These are phyloP conservation scores for Ernsta delagoae DNA, from an alignment of 2,888 invertebrate genomes.

Conservation along the genomic window DNA sequence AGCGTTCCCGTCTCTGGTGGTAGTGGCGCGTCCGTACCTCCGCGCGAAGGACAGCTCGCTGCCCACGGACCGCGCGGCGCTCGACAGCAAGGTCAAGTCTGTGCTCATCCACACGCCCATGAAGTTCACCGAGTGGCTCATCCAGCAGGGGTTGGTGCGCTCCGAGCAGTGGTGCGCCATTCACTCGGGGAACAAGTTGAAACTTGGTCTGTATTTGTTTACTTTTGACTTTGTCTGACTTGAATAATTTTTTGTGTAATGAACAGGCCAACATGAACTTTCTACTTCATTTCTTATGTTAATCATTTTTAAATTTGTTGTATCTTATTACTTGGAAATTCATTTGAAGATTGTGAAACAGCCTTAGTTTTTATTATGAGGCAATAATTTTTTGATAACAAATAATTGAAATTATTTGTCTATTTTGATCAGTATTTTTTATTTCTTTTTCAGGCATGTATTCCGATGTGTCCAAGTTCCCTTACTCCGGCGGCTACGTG, in stretches of 20 bases:
- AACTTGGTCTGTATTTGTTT: slow-evolving; percentile 83
- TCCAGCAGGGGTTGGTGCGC: slow-evolving; percentile 92
- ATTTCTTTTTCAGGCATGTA: slow-evolving; percentile 88
- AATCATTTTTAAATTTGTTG: too few species aligned
- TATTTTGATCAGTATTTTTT: not conserved
- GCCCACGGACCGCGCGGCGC: slow-evolving; percentile 83
- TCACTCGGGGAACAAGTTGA: slow-evolving; percentile 88
- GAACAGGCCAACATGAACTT: too few species aligned
- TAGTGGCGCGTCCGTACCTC: slow-evolving; percentile 92
- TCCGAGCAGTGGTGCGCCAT: slow-evolving; percentile 91
- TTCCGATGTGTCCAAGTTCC: slow-evolving; percentile 93
- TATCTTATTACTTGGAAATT: too few species aligned
- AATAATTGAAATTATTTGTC: too few species aligned
- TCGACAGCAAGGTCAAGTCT: slow-evolving; percentile 92
- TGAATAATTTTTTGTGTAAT: too few species aligned
- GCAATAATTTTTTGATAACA: too few species aligned
- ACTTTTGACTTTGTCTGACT: too few species aligned
- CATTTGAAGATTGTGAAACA: too few species aligned
- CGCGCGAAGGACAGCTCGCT: slow-evolving; percentile 87
- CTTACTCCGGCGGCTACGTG: slow-evolving; percentile 95
- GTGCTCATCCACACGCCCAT: slow-evolving; percentile 92
- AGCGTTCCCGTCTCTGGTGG: too few species aligned
- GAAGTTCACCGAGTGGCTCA: slow-evolving; percentile 95
- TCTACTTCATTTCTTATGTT: too few species aligned
- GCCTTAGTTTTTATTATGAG: too few species aligned